Evolutionary conservation across 2,113 vertebrate genomes (phyloP).

Genomic region (Barnardius zonarius): DNA sequence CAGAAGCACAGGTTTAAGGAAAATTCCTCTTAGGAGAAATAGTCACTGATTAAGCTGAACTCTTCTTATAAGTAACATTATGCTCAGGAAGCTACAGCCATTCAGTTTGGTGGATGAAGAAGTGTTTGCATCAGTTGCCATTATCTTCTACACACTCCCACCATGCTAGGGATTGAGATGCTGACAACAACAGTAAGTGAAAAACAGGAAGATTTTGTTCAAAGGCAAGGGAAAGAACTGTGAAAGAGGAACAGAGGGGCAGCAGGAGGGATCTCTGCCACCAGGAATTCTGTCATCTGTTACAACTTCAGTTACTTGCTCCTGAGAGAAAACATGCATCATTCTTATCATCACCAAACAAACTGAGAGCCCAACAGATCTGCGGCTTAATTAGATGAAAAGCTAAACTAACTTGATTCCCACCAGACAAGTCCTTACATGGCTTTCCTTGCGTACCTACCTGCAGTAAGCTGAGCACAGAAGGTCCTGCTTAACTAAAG

Average conservation of each 20-base stretch:
- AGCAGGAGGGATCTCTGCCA: not conserved
- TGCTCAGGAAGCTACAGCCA: not conserved
- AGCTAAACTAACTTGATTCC: not conserved
- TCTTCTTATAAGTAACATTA: not conserved
- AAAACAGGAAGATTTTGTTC: conserved; percentile 3
- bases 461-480: not conserved
- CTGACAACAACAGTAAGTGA: not conserved
- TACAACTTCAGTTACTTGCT: not conserved
- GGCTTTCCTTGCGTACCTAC: not conserved
- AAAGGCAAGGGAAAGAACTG: not conserved
- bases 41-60: not conserved
- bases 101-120: not conserved
- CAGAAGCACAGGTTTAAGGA: not conserved
- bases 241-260: not conserved
- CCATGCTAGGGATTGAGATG: not conserved
- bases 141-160: not conserved
- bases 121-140: not conserved
- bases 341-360: not conserved
- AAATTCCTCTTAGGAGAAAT: not conserved
- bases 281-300: not conserved
- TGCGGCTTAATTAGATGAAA: conserved; percentile 24
- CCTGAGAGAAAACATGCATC: not conserved
- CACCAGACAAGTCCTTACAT: not conserved
- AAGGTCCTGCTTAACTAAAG: not conserved
- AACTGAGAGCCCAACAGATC: not conserved